Evolutionary conservation across 37 sponge, comb jelly and placozoan genomes (phyloP).

Genomic region (Axinella damicornis): DNA sequence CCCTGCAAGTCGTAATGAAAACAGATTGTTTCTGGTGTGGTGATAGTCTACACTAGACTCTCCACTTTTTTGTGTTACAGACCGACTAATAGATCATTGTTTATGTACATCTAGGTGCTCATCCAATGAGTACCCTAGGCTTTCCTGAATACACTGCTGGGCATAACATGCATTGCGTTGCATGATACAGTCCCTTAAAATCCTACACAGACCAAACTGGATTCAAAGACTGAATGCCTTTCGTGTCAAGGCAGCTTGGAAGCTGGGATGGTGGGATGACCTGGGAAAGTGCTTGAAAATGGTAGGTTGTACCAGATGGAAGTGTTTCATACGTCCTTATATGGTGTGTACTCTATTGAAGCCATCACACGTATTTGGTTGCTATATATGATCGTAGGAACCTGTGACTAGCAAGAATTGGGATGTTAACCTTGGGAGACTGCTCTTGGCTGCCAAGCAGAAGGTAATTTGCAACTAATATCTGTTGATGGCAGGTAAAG

Average conservation of each 20-base stretch:
- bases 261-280: constrained; percentile 79
- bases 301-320: constrained; percentile 16
- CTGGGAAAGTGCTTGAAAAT: constrained; percentile 61
- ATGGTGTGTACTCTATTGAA: neutral
- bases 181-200: too few relatives aligned
- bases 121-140: too few relatives aligned
- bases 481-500: too few relatives aligned
- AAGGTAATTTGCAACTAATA: constrained; percentile 37
- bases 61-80: too few relatives aligned
- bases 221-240: constrained; percentile 57
- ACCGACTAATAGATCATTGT: too few relatives aligned
- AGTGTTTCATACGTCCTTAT: too few relatives aligned
- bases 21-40: too few relatives aligned
- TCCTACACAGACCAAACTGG: constrained; percentile 74
- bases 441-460: constrained; percentile 78
- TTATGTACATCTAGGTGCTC: too few relatives aligned
- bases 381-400: constrained; percentile 29
- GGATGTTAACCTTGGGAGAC: constrained; percentile 80
- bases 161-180: too few relatives aligned
- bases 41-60: too few relatives aligned
- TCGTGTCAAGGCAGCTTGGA: constrained; percentile 87
- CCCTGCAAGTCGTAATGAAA: too few relatives aligned
- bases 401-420: constrained; percentile 60
- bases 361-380: neutral
- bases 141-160: too few relatives aligned